A percentile compares a stretch with the other conserved stretches of the same genome.
Evolutionary conservation across 2,888 invertebrate species (phyloP).

Genomic region (Pyrrhia umbra): DNA sequence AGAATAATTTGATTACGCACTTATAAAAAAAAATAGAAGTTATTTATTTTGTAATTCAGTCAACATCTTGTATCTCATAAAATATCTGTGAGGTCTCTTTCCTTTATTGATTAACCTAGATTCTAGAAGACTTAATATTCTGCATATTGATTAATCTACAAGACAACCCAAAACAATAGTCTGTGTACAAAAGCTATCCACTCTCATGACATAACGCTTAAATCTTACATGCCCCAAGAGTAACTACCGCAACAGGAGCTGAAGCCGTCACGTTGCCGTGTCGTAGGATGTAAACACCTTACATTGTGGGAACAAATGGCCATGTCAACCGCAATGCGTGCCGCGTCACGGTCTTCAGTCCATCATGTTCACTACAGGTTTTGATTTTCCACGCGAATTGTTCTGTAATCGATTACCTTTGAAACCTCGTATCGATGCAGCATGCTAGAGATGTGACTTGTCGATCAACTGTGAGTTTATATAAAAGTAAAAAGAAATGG

Average conservation of each 20-base stretch:
- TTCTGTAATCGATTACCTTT: slow-evolving; percentile 59
- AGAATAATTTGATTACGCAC: too few relatives aligned
- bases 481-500: too few relatives aligned
- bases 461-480: slow-evolving; percentile 7
- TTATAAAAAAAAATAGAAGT: too few relatives aligned
- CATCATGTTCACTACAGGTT: slow-evolving; percentile 68
- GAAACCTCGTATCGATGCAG: slow-evolving; percentile 38
- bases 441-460: slow-evolving; percentile 33
- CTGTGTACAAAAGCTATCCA: background rate
- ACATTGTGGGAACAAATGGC: slow-evolving; percentile 69
- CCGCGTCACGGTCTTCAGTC: slow-evolving; percentile 71
- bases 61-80: too few relatives aligned
- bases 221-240: background rate
- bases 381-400: slow-evolving; percentile 67
- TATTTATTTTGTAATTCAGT: too few relatives aligned
- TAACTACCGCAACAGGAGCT: background rate
- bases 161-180: background rate
- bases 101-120: too few relatives aligned
- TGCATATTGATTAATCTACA: too few relatives aligned
- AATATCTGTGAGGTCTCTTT: too few relatives aligned
- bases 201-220: background rate
- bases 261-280: slow-evolving; percentile 35
- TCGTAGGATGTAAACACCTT: slow-evolving; percentile 38
- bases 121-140: background rate
- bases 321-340: slow-evolving; percentile 76